These are phyloP conservation scores for Boleophthalmus pectinirostris DNA, from an alignment of 2,113 vertebrate genomes.

Conservation along the genomic window DNA sequence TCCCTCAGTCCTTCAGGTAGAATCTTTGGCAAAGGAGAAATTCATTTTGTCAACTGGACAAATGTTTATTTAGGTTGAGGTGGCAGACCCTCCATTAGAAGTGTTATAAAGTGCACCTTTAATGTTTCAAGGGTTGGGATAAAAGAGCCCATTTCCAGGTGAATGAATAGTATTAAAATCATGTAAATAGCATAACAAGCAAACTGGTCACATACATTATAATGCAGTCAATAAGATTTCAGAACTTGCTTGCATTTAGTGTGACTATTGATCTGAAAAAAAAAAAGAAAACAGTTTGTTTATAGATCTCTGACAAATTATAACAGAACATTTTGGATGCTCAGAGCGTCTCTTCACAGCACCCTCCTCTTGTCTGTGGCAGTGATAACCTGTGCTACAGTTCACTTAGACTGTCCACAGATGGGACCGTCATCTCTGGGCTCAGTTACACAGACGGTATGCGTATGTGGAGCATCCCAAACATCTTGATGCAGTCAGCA, in stretches of 20 bases:
- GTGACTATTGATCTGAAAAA: not conserved
- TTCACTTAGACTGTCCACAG: constrained; percentile 41
- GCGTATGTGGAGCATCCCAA: constrained; percentile 57
- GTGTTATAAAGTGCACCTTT: not conserved
- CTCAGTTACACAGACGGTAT: constrained; percentile 64
- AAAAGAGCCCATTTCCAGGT: too few species aligned
- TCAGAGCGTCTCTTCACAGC: not conserved
- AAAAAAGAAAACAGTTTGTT: not conserved
- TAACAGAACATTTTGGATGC: not conserved
- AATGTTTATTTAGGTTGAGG: too few species aligned
- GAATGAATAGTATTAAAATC: too few species aligned
- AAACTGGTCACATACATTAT: not conserved
- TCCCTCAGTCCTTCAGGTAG: too few species aligned
- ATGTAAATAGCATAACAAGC: not conserved
- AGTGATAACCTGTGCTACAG: constrained; percentile 23
- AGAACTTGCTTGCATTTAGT: not conserved
- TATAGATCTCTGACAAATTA: not conserved
- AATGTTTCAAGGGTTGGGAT: not conserved
- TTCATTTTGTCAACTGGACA: too few species aligned
- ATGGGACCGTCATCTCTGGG: constrained; percentile 63
- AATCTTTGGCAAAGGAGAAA: too few species aligned
- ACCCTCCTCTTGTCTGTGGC: not conserved
- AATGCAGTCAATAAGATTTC: not conserved
- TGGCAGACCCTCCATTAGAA: too few species aligned
- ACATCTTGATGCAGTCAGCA: constrained; percentile 52